Base-by-base conservation (phyloP, 2,113 vertebrate species). In the Spea bombifrons region DNA sequence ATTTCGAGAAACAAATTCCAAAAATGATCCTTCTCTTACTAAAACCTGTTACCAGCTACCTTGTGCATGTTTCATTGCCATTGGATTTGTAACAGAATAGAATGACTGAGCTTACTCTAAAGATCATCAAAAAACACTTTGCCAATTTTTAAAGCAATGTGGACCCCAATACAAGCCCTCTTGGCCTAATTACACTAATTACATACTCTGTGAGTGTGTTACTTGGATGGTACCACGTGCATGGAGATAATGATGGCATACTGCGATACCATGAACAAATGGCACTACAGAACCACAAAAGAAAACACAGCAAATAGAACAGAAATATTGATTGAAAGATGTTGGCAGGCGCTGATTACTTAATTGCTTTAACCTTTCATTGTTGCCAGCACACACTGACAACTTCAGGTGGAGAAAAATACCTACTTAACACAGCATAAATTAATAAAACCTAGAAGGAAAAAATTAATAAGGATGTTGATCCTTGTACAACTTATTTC, bases 351-450 rank as follows among this genome's bases (percentile, higher is more conserved):
- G 44, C 63, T 73, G 71, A 80, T 59, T 73, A 80, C 52, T 53
- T 80, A 73, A 73, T 73, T 80, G 52, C 77, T 73, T 68, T 80
- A 80, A 80, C 78, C 71, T 79, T 79, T 55, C 63, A 66, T 52
- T 65, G 57, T 72, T 71, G 59, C 65, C 46, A 73, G 67, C 64
- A 73, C 49, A 66, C 47, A 50, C 66, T 74, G 64, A 73, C 77
- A 73, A 64, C 64, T 49, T 30, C 9, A 8, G 44, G 7, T 43
- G 57, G 61, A 5, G 61, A 44, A 44, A 67, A 63, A 17, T 49
- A 69, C 5, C 30, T 67, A 57, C 50, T 10, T 2, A 6, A 12
- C 46, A 9, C 15, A 75, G 46, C 47, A 55, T 9, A 66, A 66
- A 55, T 75, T 10, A 13, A 45, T 8, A 61, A 8, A 73, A 10